phyloP scores from a whole-genome alignment of 1,140 invertebrate genomes.

The Drepana arcuata region DNA sequence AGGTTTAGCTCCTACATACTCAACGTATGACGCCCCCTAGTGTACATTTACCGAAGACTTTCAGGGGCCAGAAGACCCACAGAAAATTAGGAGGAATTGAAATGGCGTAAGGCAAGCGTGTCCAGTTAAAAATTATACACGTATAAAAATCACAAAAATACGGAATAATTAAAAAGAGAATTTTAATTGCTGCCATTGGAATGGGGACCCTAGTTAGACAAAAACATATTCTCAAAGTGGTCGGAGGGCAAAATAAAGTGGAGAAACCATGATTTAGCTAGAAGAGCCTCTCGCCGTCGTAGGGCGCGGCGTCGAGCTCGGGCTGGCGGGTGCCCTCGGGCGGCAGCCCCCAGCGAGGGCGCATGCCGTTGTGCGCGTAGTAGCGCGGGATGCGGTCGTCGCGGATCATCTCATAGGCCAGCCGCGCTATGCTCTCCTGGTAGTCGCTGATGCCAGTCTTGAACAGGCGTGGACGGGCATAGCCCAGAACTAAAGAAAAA shows the following conservation, averaged over 20 bases:
- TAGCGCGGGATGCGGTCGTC: constrained; percentile 44
- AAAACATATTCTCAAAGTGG: no score
- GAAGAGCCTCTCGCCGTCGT: constrained; percentile 43
- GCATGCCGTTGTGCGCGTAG: constrained; percentile 40
- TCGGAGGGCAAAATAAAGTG: no score
- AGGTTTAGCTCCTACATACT: no score
- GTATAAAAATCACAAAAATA: not conserved
- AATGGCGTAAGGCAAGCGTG: not conserved
- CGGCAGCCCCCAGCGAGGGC: constrained; percentile 47
- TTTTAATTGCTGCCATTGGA: not conserved
- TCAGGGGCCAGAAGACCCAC: no score
- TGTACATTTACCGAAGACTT: no score
- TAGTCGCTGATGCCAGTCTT: constrained; percentile 49
- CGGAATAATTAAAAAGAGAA: not conserved
- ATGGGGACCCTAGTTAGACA: no score
- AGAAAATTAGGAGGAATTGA: no score
- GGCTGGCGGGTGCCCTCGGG: constrained; percentile 48
- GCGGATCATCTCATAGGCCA: constrained; percentile 53
- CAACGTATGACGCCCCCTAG: no score
- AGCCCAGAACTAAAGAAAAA: constrained; percentile 34
- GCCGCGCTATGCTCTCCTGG: constrained; percentile 41
- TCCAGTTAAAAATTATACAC: not conserved
- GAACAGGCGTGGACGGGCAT: constrained; percentile 35
- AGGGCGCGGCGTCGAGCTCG: constrained; percentile 44
- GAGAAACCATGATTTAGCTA: not conserved